Conservation (phyloP, 2,113 vertebrate species). For the Bambusicola thoracicus region DNA sequence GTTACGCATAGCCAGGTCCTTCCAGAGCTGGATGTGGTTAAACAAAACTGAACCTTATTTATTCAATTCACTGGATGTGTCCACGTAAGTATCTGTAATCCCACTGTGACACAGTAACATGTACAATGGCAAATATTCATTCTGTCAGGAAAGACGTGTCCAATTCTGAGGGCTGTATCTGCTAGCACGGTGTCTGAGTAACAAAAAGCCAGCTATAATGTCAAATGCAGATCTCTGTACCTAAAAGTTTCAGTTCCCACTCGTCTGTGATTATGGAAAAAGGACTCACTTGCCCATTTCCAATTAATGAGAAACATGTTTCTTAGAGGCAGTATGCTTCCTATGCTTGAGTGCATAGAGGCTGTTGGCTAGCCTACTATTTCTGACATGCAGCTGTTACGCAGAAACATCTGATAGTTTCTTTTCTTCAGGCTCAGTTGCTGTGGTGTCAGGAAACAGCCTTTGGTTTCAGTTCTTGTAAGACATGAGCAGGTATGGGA, state of each 20-base stretch:
- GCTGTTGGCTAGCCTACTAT: constrained; percentile 16
- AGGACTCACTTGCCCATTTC: constrained; percentile 1
- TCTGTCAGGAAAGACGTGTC: background rate
- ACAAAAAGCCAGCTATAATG: background rate
- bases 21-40: background rate
- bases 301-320: background rate
- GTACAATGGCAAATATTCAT: background rate
- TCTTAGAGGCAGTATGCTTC: background rate
- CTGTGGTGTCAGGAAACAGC: background rate
- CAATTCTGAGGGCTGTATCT: fast-evolving
- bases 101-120: background rate
- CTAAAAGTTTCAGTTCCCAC: background rate
- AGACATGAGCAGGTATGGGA: constrained; percentile 25
- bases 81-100: background rate
- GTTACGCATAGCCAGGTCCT: background rate
- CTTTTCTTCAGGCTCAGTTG: constrained; percentile 16
- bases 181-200: background rate
- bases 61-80: background rate
- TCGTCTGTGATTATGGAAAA: background rate
- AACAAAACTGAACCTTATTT: background rate
- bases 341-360: background rate
- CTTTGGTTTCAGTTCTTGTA: constrained; percentile 36
- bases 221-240: background rate
- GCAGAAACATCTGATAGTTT: constrained; percentile 65
- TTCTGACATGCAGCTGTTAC: constrained; percentile 60